Percentiles rank a stretch among this genome's conserved stretches.
Conservation (phyloP, 2,888 invertebrate species). For the Euproctis similis region DNA sequence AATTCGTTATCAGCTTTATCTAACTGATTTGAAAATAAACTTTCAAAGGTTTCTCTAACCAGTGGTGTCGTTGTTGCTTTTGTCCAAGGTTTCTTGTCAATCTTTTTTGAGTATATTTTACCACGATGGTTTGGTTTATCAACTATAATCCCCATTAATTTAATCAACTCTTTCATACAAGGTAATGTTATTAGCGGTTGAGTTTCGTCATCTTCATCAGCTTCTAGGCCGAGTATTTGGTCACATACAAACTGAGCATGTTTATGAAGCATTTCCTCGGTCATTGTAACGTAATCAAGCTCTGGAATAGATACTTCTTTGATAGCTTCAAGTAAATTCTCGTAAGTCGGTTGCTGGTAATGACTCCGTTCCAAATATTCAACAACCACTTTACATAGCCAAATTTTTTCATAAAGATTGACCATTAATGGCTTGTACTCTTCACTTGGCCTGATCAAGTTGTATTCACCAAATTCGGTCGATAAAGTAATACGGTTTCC, state of each 20-base stretch:
- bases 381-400: slow-evolving; percentile 85
- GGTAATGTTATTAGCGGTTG: slow-evolving; percentile 81
- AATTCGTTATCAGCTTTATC: slow-evolving; percentile 75
- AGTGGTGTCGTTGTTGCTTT: slow-evolving; percentile 88
- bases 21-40: slow-evolving; percentile 83
- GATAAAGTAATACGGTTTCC: slow-evolving; percentile 83
- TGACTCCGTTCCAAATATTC: slow-evolving; percentile 82
- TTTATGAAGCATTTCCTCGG: slow-evolving; percentile 83
- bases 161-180: slow-evolving; percentile 84
- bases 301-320: slow-evolving; percentile 71
- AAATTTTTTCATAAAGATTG: slow-evolving; percentile 83
- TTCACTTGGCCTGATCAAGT: slow-evolving; percentile 83
- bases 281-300: slow-evolving; percentile 65
- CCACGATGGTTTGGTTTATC: slow-evolving; percentile 75
- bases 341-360: slow-evolving; percentile 81
- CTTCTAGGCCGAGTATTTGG: slow-evolving; percentile 79
- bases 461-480: slow-evolving; percentile 87
- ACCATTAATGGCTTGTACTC: slow-evolving; percentile 83
- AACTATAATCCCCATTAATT: slow-evolving; percentile 84
- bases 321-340: slow-evolving; percentile 83
- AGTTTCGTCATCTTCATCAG: slow-evolving; percentile 78
- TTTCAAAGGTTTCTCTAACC: slow-evolving; percentile 85
- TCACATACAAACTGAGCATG: slow-evolving; percentile 90
- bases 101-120: slow-evolving; percentile 71
- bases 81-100: slow-evolving; percentile 78